Conservation (phyloP, 2,797 vertebrate genomes). For the Acrocephalus scirpaceus region DNA sequence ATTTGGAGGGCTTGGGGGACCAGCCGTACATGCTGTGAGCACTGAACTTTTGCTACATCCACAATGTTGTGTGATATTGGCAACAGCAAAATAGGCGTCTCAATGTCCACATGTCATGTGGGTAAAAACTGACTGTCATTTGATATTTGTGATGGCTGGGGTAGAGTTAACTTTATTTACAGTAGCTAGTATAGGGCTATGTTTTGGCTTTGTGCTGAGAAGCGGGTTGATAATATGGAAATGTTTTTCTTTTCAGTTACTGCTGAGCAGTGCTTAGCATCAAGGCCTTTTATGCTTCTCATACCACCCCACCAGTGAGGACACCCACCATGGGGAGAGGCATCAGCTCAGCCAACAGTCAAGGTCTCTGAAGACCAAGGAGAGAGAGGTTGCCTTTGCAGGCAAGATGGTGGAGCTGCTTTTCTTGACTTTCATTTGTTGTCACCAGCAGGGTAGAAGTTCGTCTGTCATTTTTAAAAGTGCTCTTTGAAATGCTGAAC, state of each 20-base stretch:
- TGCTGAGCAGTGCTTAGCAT: not conserved
- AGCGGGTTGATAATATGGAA: not conserved
- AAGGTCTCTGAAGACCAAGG: not conserved
- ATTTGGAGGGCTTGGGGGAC: rapidly evolving
- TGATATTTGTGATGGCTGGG: not conserved
- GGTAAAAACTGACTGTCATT: not conserved
- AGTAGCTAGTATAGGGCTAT: not conserved
- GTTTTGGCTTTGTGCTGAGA: not conserved
- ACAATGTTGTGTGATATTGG: not conserved
- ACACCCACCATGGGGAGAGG: not conserved
- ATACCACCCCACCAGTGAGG: not conserved
- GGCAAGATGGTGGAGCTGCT: not conserved
- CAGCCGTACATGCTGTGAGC: too few species aligned
- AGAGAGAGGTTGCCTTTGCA: not conserved
- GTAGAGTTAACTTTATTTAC: not conserved
- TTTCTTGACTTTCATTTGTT: not conserved
- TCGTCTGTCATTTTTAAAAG: not conserved
- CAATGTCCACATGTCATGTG: not conserved
- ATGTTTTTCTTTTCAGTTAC: not conserved
- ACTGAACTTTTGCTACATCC: not conserved
- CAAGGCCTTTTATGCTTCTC: not conserved
- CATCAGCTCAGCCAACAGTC: not conserved
- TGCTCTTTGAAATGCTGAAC: not conserved
- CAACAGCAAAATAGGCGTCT: not conserved
- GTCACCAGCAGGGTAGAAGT: not conserved